These are phyloP conservation scores for Verasper variegatus DNA, from an alignment of 2,113 vertebrate species.

Conservation along the genomic window DNA sequence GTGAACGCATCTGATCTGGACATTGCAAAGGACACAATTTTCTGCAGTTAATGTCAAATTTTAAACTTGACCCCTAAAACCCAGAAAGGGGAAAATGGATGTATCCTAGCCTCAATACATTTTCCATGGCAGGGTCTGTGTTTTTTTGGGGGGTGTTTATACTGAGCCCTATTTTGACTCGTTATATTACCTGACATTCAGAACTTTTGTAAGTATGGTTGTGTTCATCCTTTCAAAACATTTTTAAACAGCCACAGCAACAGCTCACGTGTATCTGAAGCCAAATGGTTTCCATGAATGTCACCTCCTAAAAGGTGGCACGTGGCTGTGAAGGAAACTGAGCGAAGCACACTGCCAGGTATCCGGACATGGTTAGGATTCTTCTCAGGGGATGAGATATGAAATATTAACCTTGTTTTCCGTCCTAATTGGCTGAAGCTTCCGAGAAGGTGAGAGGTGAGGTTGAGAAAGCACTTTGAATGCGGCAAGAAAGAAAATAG, in stretches of 20 bases:
- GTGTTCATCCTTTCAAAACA: slow-evolving; percentile 9
- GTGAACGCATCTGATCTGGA: too few relatives aligned
- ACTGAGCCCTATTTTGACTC: not conserved
- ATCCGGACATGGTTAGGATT: slow-evolving; percentile 62
- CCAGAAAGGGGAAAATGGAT: not conserved
- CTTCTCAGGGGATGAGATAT: slow-evolving; percentile 59
- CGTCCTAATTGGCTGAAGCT: slow-evolving; percentile 68
- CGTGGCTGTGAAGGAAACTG: slow-evolving; percentile 1
- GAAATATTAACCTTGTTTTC: slow-evolving; percentile 79
- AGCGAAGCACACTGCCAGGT: slow-evolving; percentile 6
- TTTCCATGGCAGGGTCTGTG: not conserved
- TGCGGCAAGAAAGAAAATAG: slow-evolving; percentile 43
- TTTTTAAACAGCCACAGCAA: slow-evolving; percentile 2
- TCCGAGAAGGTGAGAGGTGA: slow-evolving; percentile 68
- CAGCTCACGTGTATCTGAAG: slow-evolving; percentile 5
- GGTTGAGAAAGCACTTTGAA: slow-evolving; percentile 61
- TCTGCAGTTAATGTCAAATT: too few relatives aligned
- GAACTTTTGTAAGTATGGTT: not conserved
- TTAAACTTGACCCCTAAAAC: not conserved
- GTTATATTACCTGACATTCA: not conserved
- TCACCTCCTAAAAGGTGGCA: slow-evolving; percentile 38
- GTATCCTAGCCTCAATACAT: not conserved
- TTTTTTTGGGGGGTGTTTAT: too few relatives aligned
- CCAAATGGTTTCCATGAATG: slow-evolving; percentile 37
- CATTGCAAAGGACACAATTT: too few relatives aligned